Conservation (phyloP, 2,888 invertebrate species). For the Nesidiocoris tenuis region DNA sequence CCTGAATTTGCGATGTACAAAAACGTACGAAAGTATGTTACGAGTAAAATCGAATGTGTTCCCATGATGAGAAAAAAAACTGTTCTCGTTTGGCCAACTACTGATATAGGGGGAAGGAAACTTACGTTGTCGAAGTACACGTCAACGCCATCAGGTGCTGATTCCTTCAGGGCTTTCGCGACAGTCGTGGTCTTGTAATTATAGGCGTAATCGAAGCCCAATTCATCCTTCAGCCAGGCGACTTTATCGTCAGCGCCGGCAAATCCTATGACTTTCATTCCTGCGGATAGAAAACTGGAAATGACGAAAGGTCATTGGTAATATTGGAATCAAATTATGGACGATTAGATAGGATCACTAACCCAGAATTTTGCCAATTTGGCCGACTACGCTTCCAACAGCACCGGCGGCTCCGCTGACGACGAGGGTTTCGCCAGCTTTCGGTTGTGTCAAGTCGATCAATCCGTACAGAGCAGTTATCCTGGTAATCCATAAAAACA, state of each 20-base stretch:
- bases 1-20: constrained; percentile 58
- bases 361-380: constrained; percentile 73
- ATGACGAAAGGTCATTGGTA: not conserved
- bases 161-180: constrained; percentile 59
- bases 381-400: constrained; percentile 76
- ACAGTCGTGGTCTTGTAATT: constrained; percentile 66
- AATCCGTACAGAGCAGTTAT: constrained; percentile 75
- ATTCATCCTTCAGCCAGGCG: constrained; percentile 63
- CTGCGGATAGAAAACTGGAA: constrained; percentile 54
- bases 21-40: too few relatives aligned
- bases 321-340: not conserved
- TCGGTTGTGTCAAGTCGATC: constrained; percentile 68
- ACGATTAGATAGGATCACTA: constrained; percentile 48
- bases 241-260: constrained; percentile 73
- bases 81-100: too few relatives aligned
- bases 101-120: too few relatives aligned
- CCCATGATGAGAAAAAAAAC: too few relatives aligned
- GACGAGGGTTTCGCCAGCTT: constrained; percentile 70
- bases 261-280: constrained; percentile 69
- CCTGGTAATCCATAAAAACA: too few relatives aligned
- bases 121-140: constrained; percentile 75
- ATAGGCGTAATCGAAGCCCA: constrained; percentile 68
- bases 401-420: constrained; percentile 78
- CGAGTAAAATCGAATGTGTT: too few relatives aligned
- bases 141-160: constrained; percentile 70